Conservation (phyloP, 2,888 invertebrate genomes). For the Mesorhabditis sp. region DNA sequence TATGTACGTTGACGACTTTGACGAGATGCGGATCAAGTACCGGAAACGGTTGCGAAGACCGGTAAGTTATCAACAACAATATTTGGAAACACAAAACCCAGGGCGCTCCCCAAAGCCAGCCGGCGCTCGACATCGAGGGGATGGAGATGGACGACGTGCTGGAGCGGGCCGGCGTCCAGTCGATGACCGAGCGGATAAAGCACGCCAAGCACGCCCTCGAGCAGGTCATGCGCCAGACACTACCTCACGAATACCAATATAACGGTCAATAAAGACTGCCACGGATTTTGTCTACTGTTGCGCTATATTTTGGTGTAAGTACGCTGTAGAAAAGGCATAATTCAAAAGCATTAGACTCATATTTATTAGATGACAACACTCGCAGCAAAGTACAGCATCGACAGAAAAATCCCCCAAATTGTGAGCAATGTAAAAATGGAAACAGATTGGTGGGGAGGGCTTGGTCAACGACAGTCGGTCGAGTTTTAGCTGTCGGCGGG, state of each 20-base stretch:
- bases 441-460: no score
- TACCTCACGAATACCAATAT: constrained; percentile 7
- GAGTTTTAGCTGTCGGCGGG: no score
- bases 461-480: no score
- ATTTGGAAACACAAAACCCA: background rate
- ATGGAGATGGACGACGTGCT: constrained; percentile 14
- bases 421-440: no score
- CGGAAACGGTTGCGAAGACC: constrained; percentile 21
- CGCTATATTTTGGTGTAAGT: no score
- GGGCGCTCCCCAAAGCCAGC: constrained; percentile 7
- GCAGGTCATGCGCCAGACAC: constrained; percentile 8
- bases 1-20: constrained; percentile 18
- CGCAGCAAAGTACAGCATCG: no score
- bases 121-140: constrained; percentile 10
- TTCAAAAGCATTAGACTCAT: no score
- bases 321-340: no score
- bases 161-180: constrained; percentile 13
- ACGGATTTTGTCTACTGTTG: no score
- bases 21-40: constrained; percentile 25
- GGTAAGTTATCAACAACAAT: constrained; percentile 7
- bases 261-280: no score
- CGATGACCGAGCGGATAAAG: constrained; percentile 11
- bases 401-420: no score
- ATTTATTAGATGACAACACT: no score
- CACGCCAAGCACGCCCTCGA: constrained; percentile 12